A percentile compares a stretch with the other conserved stretches of the same genome.
phyloP scores from a whole-genome alignment of 2,797 vertebrate species.

The Alectoris magna region DNA sequence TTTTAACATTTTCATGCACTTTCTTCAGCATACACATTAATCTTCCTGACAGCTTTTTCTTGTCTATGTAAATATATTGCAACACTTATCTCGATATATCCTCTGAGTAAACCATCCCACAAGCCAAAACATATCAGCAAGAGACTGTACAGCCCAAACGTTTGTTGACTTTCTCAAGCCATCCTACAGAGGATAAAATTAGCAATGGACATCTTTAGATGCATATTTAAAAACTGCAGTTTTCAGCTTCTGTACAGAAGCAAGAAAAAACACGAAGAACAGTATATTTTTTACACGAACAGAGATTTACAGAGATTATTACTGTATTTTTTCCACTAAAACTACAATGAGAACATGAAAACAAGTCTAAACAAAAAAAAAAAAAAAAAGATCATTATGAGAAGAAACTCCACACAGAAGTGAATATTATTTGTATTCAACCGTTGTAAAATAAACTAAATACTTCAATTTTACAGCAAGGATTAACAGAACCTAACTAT shows the following conservation, averaged over 20 bases:
- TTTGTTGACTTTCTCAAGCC: slow-evolving; percentile 35
- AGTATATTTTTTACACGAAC: background rate
- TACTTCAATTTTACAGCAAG: background rate
- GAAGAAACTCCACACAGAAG: background rate
- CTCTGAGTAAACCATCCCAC: background rate
- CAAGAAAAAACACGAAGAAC: background rate
- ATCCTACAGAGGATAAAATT: slow-evolving; percentile 21
- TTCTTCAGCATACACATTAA: background rate
- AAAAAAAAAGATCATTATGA: background rate
- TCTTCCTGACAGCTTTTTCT: background rate
- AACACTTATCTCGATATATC: background rate
- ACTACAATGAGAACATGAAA: background rate
- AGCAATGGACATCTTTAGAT: slow-evolving; percentile 32
- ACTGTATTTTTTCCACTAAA: background rate
- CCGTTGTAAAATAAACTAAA: background rate
- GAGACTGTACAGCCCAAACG: background rate
- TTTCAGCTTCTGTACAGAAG: background rate
- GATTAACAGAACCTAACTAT: background rate
- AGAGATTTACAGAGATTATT: background rate
- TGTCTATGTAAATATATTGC: slow-evolving; percentile 15
- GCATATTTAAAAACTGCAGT: slow-evolving; percentile 22
- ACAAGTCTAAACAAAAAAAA: background rate
- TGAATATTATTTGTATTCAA: background rate
- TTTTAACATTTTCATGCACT: background rate
- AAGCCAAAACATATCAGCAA: background rate